These are phyloP conservation scores for Dreissena polymorpha DNA, from an alignment of 1,140 invertebrate genomes.

Conservation along the genomic window DNA sequence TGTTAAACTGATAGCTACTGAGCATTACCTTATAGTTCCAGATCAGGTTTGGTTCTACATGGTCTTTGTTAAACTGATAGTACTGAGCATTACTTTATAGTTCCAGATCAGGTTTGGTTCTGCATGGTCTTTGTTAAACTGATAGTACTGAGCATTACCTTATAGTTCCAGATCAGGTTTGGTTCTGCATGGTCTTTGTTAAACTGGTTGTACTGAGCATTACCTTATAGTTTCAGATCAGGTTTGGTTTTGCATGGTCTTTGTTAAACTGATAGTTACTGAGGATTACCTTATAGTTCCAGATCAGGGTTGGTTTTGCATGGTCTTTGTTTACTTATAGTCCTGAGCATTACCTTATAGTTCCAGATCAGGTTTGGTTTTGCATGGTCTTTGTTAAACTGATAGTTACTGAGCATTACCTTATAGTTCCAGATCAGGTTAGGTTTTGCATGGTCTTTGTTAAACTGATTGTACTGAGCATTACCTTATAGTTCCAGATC, in stretches of 20 bases:
- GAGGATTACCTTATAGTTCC: conserved; percentile 94
- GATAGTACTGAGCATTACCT: conserved; percentile 90
- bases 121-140: conserved; percentile 96
- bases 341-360: conserved; percentile 88
- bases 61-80: conserved; percentile 97
- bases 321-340: conserved; percentile 98
- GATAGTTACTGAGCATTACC: conserved; percentile 86
- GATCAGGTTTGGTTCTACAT: conserved; percentile 97
- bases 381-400: conserved; percentile 96
- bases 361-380: conserved; percentile 99
- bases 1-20: conserved; percentile 91
- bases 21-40: conserved; percentile 96
- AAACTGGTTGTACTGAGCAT: conserved; percentile 92
- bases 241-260: conserved; percentile 97
- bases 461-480: conserved; percentile 93
- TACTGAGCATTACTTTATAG: conserved; percentile 90
- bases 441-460: conserved; percentile 95
- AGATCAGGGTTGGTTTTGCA: conserved; percentile 97
- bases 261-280: conserved; percentile 93
- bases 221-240: conserved; percentile 99
- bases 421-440: conserved; percentile 99
- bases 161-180: conserved; percentile 99
- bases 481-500: conserved; percentile 98
- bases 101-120: conserved; percentile 99
- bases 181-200: conserved; percentile 96